Conservation (phyloP, 2,797 vertebrate genomes). For the Sylvia borin region DNA sequence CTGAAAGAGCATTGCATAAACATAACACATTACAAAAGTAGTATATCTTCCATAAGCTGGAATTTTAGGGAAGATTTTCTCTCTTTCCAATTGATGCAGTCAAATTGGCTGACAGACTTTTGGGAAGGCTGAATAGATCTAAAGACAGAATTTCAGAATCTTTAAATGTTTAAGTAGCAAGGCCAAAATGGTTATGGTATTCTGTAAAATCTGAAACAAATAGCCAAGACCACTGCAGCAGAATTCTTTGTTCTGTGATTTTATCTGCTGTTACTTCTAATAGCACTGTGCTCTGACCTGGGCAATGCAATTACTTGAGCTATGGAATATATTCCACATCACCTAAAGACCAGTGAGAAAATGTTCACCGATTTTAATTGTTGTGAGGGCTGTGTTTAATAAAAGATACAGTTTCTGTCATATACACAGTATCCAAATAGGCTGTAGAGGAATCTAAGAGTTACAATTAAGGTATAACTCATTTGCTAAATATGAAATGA, state of each 20-base stretch:
- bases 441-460: neutral
- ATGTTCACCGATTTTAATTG: neutral
- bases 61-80: neutral
- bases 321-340: neutral
- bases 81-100: neutral
- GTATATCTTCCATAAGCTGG: neutral
- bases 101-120: neutral
- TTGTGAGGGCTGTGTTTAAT: neutral
- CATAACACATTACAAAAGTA: neutral
- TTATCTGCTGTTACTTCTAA: neutral
- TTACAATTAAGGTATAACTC: neutral
- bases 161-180: neutral
- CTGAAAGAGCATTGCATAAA: neutral
- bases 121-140: neutral
- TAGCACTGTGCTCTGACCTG: neutral
- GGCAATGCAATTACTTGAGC: neutral
- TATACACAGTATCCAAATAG: neutral
- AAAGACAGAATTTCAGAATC: neutral
- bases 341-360: neutral
- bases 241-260: neutral
- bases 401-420: neutral
- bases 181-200: neutral
- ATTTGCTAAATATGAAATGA: neutral
- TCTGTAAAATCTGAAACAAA: neutral
- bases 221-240: neutral